Conservation (phyloP, 1,140 invertebrate genomes). For the Aphidius ervi region DNA sequence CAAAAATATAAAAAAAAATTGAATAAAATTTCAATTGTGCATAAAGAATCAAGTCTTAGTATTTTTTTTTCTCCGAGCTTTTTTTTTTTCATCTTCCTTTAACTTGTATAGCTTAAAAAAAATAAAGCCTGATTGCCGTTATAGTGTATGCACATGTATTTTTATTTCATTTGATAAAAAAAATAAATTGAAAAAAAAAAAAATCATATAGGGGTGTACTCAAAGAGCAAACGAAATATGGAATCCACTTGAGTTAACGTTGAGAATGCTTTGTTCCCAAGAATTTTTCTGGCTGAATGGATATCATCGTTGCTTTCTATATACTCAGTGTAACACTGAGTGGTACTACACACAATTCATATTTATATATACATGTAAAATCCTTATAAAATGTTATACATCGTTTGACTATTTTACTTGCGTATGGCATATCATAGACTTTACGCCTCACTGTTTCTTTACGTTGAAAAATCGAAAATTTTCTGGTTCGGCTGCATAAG, state of each 20-base stretch:
- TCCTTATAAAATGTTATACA: constrained; percentile 2
- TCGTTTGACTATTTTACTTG: constrained; percentile 10
- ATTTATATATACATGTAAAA: not conserved
- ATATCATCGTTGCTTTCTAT: not conserved
- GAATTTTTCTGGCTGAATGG: constrained; percentile 1
- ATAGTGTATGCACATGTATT: no score
- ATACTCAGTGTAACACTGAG: no score
- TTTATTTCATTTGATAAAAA: no score
- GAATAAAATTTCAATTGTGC: no score
- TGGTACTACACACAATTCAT: no score
- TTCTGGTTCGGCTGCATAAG: not conserved
- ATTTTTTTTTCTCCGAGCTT: no score
- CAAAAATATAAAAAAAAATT: no score
- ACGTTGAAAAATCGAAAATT: not conserved
- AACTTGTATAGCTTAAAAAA: no score
- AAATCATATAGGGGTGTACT: not conserved
- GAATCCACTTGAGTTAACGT: constrained; percentile 14
- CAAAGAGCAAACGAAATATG: not conserved
- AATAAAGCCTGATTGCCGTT: no score
- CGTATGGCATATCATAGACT: constrained; percentile 4
- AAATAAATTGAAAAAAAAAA: no score
- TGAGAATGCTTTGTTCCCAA: constrained; percentile 18
- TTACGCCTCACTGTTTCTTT: not conserved
- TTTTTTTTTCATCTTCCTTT: no score
- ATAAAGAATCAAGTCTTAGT: no score